phyloP scores from a whole-genome alignment of 2,797 vertebrate species.

The Valencia hispanica region DNA sequence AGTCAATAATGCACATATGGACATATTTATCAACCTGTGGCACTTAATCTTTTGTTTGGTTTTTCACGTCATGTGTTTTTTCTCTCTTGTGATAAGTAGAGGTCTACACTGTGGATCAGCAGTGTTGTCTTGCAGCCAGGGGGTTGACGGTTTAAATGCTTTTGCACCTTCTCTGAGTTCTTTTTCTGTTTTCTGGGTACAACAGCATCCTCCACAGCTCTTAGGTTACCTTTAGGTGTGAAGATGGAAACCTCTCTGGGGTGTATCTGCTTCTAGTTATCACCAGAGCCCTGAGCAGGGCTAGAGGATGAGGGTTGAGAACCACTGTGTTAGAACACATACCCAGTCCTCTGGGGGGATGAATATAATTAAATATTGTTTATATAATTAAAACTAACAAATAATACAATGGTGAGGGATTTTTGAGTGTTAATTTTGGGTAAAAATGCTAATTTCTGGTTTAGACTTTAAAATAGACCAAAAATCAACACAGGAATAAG shows the following conservation, averaged over 20 bases:
- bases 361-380: not conserved
- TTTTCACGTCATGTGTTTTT: conserved; percentile 13
- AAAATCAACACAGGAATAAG: not conserved
- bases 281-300: not conserved
- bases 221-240: not conserved
- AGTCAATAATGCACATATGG: conserved; percentile 36
- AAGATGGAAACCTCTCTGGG: not conserved
- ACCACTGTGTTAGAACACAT: too few relatives aligned
- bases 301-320: too few relatives aligned
- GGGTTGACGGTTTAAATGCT: not conserved
- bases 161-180: not conserved
- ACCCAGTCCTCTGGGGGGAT: too few relatives aligned
- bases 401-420: not conserved
- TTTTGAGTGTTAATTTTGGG: not conserved
- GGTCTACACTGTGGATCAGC: not conserved
- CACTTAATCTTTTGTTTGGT: not conserved
- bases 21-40: conserved; percentile 8
- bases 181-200: not conserved
- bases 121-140: not conserved
- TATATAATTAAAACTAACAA: not conserved
- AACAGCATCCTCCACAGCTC: not conserved
- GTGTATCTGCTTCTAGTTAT: not conserved
- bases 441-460: not conserved
- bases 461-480: not conserved
- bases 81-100: not conserved